Base-by-base conservation (phyloP, 2,888 invertebrate genomes). In the Prosopocoilus inquinatus region DNA sequence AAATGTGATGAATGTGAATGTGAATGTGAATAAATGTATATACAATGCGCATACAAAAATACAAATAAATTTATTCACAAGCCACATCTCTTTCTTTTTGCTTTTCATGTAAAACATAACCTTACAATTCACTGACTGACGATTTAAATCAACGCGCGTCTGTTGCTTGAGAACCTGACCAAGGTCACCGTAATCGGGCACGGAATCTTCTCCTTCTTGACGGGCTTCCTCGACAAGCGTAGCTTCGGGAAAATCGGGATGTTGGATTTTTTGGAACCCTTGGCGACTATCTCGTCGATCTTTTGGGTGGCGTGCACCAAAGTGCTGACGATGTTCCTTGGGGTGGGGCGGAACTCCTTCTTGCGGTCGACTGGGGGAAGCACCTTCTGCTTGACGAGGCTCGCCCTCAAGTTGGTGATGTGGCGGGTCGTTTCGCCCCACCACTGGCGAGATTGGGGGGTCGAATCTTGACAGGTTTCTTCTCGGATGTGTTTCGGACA, bases 161-260 rank as follows among this genome's bases (percentile, higher is more conserved):
- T 36, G 34, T 33, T 50, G 11, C 47, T 48, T 12, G 44, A 45
- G 55, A 64, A 64, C 52, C 70, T 64, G 2, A 75, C 68, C 16
- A 67, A 60, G 3, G 74, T 75, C 15, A 76, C 65, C n/a, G 70
- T 59, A 11, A 76, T 57, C 8, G 75, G 74, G 50, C 75, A 63
- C 44, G 69, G 69, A 47, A 70, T 57, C 57, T 67, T 70, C 34
- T 67, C 66, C 12, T 64, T 62, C 35, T 34, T 88, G 78, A 86
- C 89, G 11, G 35, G 59, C 5, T 64, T 63, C 53, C 78, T 67
- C 7, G 67, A 66, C 38, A 77, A 65, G 50, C 70, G 68, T 49
- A 77, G 58, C 61, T 68, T 75, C 0, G 78, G 76, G 63, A 73
- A 73, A 11, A 76, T 53, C 0, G 76, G 77, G 45, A 70, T 64